Evolutionary conservation across 2,797 vertebrate genomes (phyloP).

Genomic region (Erethizon dorsatum): DNA sequence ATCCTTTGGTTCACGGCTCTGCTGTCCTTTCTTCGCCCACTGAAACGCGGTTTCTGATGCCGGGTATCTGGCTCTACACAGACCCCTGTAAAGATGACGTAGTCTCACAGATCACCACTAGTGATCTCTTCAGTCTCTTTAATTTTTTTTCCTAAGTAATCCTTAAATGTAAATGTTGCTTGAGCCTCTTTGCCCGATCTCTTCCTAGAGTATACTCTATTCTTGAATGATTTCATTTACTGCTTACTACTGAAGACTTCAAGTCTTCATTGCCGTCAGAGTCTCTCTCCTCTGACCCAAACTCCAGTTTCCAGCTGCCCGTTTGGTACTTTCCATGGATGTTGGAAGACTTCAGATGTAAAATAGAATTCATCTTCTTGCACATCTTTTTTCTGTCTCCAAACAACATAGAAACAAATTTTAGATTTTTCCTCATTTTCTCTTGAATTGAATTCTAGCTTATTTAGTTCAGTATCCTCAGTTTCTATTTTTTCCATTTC

Average conservation of each 20-base stretch:
- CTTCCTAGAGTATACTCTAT: not conserved
- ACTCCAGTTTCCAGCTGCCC: conserved; percentile 20
- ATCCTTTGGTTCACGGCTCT: not conserved
- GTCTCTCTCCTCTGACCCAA: conserved; percentile 14
- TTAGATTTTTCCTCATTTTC: not conserved
- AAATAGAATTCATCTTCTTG: not conserved
- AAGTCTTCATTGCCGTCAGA: not conserved
- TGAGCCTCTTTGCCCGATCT: not conserved
- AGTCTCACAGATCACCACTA: not conserved
- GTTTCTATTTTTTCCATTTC: conserved; percentile 18
- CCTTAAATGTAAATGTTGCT: conserved; percentile 17
- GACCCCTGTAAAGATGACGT: not conserved
- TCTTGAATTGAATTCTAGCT: conserved; percentile 21
- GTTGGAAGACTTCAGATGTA: conserved; percentile 7
- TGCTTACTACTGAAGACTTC: not conserved
- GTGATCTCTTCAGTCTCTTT: not conserved
- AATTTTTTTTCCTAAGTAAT: conserved; percentile 13
- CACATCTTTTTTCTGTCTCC: conserved; percentile 29
- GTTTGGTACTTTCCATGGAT: not conserved
- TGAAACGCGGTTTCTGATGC: not conserved
- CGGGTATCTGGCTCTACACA: not conserved
- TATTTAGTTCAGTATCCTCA: not conserved
- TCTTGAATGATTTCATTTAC: not conserved
- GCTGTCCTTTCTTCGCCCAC: not conserved
- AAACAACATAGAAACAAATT: conserved; percentile 19